Base-by-base conservation (phyloP, 2,113 vertebrate genomes). In the Caranx melampygus region DNA sequence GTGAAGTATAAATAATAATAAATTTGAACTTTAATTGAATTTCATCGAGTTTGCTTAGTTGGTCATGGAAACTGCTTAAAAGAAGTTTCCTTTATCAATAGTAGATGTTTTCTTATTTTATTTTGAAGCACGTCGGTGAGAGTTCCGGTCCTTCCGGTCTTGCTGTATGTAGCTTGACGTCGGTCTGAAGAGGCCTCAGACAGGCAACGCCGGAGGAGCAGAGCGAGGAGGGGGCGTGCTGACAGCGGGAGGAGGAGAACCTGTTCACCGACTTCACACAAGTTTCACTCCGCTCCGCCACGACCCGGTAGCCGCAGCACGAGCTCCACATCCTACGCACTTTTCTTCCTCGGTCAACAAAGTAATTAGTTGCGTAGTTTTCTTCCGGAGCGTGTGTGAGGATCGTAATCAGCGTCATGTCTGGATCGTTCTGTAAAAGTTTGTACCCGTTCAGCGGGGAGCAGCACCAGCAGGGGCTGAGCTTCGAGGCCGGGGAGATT, bases 371-470 rank as follows among this genome's bases (percentile, higher is more conserved):
- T 33, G 40, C n/a, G 40, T 42, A 42, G 40, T 20, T 33, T 26
- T 10, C 20, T 26, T 14, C 45, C 7, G n/a, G 18, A 59, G 55
- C 2, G 7, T 1, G 40, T 42, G 31, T 1, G 31, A 16, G 20
- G 45, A 16, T 26, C 62, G 52, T 33, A 44, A 14, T 21, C 49
- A 7, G 12, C 35, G 87, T 49, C 72, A 96, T 96, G 95, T 94
- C 92, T 40, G 94, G 94, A 76, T 93, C 84, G 8, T 95, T 92
- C 88, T 98, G 96, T 88, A 94, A 92, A 93, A 97, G 95, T 92
- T 93, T 99, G 70, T 98, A 99, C 92, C 94, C 96, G 57, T 98
- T 97, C 93, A 95, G 94, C 69, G 97, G 96, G 79, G 96, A 98
- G 78, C 95, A 97, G 88, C 97, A 98, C 88, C 93, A 95, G 83